Percentiles rank a stretch among this genome's conserved stretches.
These are phyloP conservation scores for Chloroceryle inda DNA, from an alignment of 2,797 vertebrate genomes.

Conservation along the genomic window DNA sequence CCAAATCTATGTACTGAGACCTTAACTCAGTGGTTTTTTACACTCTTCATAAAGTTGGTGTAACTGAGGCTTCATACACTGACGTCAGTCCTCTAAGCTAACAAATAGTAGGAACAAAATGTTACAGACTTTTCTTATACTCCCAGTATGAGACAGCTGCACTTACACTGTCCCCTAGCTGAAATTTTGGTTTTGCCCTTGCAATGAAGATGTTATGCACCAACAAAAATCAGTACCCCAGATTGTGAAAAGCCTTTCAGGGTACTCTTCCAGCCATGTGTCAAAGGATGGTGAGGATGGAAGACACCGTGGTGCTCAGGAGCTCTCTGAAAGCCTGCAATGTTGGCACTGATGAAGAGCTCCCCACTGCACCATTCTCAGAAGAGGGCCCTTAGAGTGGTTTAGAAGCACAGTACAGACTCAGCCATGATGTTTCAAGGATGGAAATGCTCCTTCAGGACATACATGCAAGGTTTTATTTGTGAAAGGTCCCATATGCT, in stretches of 20 bases:
- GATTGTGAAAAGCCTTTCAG: not conserved
- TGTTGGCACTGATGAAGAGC: fast-evolving
- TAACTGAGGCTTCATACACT: not conserved
- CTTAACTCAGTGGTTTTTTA: not conserved
- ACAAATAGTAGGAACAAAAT: not conserved
- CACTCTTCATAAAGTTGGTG: not conserved
- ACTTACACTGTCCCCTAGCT: not conserved
- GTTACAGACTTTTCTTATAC: not conserved
- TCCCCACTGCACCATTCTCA: not conserved
- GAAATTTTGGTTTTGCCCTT: not conserved
- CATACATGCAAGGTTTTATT: not conserved
- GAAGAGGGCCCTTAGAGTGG: not conserved
- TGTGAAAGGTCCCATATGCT: not conserved
- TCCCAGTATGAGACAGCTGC: not conserved
- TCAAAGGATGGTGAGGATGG: not conserved
- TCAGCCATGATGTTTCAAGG: not conserved
- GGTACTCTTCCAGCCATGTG: not conserved
- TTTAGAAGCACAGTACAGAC: not conserved
- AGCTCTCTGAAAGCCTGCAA: not conserved
- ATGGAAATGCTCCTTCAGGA: not conserved
- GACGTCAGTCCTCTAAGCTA: not conserved
- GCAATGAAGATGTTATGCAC: not conserved
- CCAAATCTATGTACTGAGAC: not conserved
- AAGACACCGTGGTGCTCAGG: not conserved
- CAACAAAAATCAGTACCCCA: not conserved